These are phyloP conservation scores for Tetranychus cinnabarinus DNA, from an alignment of 1,140 invertebrate species.

Conservation along the genomic window DNA sequence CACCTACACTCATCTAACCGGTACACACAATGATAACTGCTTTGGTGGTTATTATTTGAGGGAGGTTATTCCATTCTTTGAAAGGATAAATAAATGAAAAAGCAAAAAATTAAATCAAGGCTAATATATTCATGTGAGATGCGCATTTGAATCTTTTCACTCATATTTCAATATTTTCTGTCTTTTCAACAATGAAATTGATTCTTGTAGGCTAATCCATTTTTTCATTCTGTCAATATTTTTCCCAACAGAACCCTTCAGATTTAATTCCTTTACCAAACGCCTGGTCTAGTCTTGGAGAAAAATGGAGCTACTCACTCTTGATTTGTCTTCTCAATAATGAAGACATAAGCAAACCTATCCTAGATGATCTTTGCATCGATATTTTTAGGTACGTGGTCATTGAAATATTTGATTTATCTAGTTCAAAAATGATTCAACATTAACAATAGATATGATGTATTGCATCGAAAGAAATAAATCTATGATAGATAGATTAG, in stretches of 20 bases:
- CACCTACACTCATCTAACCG: too few species aligned
- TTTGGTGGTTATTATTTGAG: too few species aligned
- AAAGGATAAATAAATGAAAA: too few species aligned
- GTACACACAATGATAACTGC: too few species aligned
- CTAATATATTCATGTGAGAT: too few species aligned
- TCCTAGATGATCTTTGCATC: conserved; percentile 58
- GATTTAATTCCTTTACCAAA: conserved; percentile 28
- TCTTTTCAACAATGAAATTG: conserved; percentile 29
- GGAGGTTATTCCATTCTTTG: too few species aligned
- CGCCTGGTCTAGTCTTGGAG: conserved; percentile 31
- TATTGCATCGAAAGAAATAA: too few species aligned
- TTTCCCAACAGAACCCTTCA: conserved; percentile 8
- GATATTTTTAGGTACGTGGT: conserved; percentile 46
- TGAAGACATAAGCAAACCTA: conserved; percentile 57
- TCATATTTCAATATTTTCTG: conserved; percentile 4
- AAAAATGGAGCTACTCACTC: conserved; percentile 56
- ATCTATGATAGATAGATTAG: too few species aligned
- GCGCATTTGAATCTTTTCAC: neutral
- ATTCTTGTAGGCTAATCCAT: neutral
- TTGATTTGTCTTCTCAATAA: conserved; percentile 68
- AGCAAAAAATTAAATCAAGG: too few species aligned
- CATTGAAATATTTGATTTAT: too few species aligned
- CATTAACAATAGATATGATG: too few species aligned
- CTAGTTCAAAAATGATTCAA: too few species aligned
- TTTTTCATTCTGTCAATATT: neutral